Percentiles rank a stretch among this genome's conserved stretches.
phyloP scores from a whole-genome alignment of 1,140 invertebrate species.

The Teleopsis dalmanni region DNA sequence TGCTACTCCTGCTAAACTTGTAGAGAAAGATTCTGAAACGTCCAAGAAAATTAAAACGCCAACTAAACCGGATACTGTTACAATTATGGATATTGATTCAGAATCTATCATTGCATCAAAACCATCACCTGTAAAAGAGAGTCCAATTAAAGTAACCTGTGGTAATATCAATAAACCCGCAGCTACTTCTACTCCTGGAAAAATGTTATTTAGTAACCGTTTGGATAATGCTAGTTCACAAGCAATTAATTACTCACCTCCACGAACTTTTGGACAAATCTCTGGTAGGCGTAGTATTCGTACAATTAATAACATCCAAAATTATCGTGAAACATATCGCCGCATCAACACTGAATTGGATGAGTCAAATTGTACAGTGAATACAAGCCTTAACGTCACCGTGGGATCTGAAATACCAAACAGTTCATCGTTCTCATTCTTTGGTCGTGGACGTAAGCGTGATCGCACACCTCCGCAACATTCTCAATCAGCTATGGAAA shows the following conservation, averaged over 20 bases:
- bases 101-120: constrained; percentile 26
- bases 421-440: constrained; percentile 34
- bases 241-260: constrained; percentile 14
- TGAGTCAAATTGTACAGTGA: constrained; percentile 26
- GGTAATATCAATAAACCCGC: constrained; percentile 16
- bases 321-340: constrained; percentile 25
- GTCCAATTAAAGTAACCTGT: constrained; percentile 3
- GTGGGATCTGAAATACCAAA: constrained; percentile 38
- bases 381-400: constrained; percentile 38
- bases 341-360: constrained; percentile 30
- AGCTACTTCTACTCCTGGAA: constrained; percentile 35
- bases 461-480: constrained; percentile 30
- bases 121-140: constrained; percentile 18
- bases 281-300: constrained; percentile 34
- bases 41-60: constrained; percentile 16
- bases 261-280: constrained; percentile 29
- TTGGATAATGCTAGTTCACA: constrained; percentile 16
- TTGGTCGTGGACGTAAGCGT: constrained; percentile 30
- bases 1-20: constrained; percentile 3
- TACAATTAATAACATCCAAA: constrained; percentile 13
- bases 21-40: constrained; percentile 3
- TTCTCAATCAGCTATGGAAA: constrained; percentile 27
- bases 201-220: constrained; percentile 21
- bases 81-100: constrained; percentile 30
- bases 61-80: constrained; percentile 9